Evolutionary conservation across 2,888 invertebrate species (phyloP).

Genomic region (Opisthograptis luteolata): DNA sequence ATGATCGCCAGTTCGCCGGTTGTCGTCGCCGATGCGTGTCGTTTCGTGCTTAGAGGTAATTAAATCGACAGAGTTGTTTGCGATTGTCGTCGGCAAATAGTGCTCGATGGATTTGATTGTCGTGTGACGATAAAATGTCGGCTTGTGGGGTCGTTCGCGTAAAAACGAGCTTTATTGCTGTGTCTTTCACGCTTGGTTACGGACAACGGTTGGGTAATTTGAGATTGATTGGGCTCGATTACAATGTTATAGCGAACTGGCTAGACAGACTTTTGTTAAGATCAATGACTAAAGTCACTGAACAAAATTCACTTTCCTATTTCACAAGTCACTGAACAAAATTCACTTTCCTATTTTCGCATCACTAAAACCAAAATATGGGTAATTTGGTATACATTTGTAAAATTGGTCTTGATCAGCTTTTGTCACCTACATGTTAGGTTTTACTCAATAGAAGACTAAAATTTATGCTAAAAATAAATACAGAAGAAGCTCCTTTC

Average conservation of each 20-base stretch:
- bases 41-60: constrained; percentile 38
- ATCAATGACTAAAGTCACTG: too few relatives aligned
- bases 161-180: constrained; percentile 7
- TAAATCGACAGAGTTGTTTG: constrained; percentile 28
- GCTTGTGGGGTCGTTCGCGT: constrained; percentile 1
- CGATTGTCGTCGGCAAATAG: constrained; percentile 18
- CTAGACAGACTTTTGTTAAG: too few relatives aligned
- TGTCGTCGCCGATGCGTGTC: constrained; percentile 47
- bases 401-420: too few relatives aligned
- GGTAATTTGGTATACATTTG: too few relatives aligned
- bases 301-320: too few relatives aligned
- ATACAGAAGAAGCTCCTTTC: too few relatives aligned
- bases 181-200: background rate
- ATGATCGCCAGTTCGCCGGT: constrained; percentile 44
- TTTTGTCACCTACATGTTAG: too few relatives aligned
- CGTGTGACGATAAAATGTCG: constrained; percentile 14
- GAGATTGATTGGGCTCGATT: constrained; percentile 1
- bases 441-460: too few relatives aligned
- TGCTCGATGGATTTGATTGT: constrained; percentile 21
- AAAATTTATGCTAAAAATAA: too few relatives aligned
- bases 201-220: constrained; percentile 1
- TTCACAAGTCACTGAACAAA: too few relatives aligned
- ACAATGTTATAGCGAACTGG: background rate
- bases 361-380: too few relatives aligned
- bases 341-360: too few relatives aligned